These are phyloP conservation scores for Ciconia boyciana DNA, from an alignment of 2,113 vertebrate genomes.

Conservation along the genomic window DNA sequence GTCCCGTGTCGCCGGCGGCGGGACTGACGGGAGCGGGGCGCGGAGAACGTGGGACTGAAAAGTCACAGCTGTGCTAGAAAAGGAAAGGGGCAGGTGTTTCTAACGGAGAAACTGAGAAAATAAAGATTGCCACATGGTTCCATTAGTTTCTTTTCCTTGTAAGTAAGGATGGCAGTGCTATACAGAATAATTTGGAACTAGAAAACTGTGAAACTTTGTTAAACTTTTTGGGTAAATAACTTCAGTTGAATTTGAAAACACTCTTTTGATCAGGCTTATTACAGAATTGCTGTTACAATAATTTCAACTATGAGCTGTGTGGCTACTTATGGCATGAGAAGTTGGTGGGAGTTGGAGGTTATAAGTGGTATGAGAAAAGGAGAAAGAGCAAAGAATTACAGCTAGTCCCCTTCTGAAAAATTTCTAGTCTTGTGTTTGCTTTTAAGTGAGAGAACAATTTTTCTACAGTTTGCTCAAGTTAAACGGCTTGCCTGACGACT, in stretches of 20 bases:
- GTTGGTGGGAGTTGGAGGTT: not conserved
- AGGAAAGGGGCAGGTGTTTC: not conserved
- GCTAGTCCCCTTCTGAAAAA: not conserved
- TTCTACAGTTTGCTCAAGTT: not conserved
- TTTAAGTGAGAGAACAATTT: not conserved
- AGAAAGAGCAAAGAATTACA: not conserved
- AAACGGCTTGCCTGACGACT: not conserved
- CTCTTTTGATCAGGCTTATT: not conserved
- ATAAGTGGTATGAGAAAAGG: not conserved
- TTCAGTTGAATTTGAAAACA: not conserved
- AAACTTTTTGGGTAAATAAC: not conserved
- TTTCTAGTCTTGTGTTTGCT: not conserved
- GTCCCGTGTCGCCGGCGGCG: not conserved
- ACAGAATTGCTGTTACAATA: not conserved
- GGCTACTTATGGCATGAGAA: not conserved
- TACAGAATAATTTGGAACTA: not conserved
- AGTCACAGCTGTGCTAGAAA: too few species aligned
- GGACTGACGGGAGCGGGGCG: rapidly evolving
- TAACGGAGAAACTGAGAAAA: not conserved
- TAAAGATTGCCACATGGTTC: rapidly evolving
- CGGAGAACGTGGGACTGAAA: rapidly evolving
- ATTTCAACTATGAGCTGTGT: not conserved
- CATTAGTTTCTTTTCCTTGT: not conserved
- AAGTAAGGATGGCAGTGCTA: not conserved
- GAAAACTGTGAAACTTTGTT: not conserved